Evolutionary conservation across 2,797 vertebrate species (phyloP).

Genomic region (Onychomys leucogaster): DNA sequence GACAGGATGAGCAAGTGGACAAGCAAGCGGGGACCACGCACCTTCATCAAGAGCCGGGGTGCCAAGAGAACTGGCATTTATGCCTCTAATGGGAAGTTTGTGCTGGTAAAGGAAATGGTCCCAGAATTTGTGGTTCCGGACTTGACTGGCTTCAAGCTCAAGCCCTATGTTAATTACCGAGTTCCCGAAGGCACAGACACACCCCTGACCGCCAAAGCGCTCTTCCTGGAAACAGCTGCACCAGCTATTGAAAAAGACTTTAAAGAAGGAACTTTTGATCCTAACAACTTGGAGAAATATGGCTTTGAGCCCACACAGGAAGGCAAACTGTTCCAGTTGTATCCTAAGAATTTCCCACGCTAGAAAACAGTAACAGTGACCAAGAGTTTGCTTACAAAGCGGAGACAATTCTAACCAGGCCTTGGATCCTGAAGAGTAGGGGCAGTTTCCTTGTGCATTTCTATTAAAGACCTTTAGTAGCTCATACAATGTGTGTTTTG

Average conservation of each 20-base stretch:
- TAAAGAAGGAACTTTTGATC: slow-evolving; percentile 88
- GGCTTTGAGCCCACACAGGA: slow-evolving; percentile 94
- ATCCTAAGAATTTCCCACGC: slow-evolving; percentile 95
- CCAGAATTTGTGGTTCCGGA: slow-evolving; percentile 93
- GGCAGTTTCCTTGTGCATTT: rapidly evolving
- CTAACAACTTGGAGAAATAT: slow-evolving; percentile 91
- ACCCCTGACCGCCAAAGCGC: slow-evolving; percentile 88
- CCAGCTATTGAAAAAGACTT: slow-evolving; percentile 92
- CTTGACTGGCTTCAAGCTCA: slow-evolving; percentile 92
- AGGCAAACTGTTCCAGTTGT: slow-evolving; percentile 95
- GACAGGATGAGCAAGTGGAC: slow-evolving; percentile 94
- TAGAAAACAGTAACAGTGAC: slow-evolving; percentile 76
- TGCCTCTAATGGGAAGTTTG: slow-evolving; percentile 89
- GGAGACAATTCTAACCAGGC: not conserved
- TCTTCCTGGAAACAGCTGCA: slow-evolving; percentile 91
- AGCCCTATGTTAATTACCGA: slow-evolving; percentile 95
- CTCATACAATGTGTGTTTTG: not conserved
- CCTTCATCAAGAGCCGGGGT: slow-evolving; percentile 91
- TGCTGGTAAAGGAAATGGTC: slow-evolving; percentile 91
- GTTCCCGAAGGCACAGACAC: slow-evolving; percentile 87
- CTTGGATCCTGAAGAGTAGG: not conserved
- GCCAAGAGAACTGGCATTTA: slow-evolving; percentile 87
- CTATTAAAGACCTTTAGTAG: slow-evolving; percentile 71
- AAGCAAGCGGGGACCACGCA: slow-evolving; percentile 94
- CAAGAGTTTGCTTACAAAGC: not conserved